Conservation (phyloP, 2,797 vertebrate species). For the Argentina silus region DNA sequence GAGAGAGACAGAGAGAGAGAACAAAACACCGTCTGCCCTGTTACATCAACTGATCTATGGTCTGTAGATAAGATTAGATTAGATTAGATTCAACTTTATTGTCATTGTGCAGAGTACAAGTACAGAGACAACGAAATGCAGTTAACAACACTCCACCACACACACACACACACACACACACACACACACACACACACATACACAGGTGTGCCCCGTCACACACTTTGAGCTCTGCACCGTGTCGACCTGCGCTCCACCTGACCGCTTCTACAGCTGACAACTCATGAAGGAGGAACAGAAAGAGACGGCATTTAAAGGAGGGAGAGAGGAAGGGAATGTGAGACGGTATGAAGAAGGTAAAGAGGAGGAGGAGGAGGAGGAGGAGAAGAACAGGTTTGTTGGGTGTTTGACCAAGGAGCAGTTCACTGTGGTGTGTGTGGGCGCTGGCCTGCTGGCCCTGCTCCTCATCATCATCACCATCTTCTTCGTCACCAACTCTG, state of each 20-base stretch:
- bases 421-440: constrained; percentile 46
- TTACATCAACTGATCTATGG: too few species aligned
- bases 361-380: constrained; percentile 20
- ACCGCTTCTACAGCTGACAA: neutral
- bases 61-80: too few species aligned
- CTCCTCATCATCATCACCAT: constrained; percentile 46
- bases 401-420: constrained; percentile 51
- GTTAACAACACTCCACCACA: too few species aligned
- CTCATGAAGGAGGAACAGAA: constrained; percentile 7
- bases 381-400: constrained; percentile 31
- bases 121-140: too few species aligned
- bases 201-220: neutral
- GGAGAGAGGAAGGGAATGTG: neutral
- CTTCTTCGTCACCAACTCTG: constrained; percentile 30
- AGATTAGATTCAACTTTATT: too few species aligned
- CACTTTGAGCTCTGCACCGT: neutral
- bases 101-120: too few species aligned
- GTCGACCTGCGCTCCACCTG: neutral
- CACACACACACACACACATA: constrained; percentile 3
- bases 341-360: constrained; percentile 13
- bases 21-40: too few species aligned
- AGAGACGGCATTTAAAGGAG: neutral
- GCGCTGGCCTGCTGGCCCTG: constrained; percentile 48
- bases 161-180: constrained; percentile 2
- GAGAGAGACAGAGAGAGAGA: too few species aligned